Evolutionary conservation across 2,113 vertebrate species (phyloP).

Genomic region (Misgurnus mizolepis): DNA sequence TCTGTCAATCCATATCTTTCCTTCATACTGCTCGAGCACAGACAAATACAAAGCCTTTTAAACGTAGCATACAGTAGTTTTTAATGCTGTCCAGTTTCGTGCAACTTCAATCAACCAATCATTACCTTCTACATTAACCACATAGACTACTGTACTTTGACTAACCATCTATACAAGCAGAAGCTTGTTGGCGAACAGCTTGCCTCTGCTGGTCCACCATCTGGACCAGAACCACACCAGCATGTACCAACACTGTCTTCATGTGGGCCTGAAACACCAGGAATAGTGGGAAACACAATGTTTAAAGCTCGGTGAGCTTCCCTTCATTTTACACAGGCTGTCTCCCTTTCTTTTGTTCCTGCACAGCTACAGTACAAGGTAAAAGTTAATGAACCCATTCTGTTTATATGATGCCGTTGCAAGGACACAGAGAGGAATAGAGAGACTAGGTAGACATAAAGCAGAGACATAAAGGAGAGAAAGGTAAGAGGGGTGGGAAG

Average conservation of each 20-base stretch:
- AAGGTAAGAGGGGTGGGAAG: neutral
- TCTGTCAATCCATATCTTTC: slow-evolving; percentile 8
- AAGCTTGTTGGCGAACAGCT: neutral
- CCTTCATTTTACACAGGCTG: neutral
- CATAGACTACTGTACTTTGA: neutral
- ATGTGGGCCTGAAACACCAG: neutral
- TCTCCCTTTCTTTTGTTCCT: slow-evolving; percentile 41
- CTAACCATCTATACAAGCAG: neutral
- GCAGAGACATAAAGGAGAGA: neutral
- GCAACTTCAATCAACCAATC: too few species aligned
- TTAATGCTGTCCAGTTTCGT: too few species aligned
- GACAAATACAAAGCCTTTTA: slow-evolving; percentile 8
- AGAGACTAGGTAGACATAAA: neutral
- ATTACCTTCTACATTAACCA: neutral
- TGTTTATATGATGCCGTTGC: slow-evolving; percentile 19
- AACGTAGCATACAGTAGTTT: neutral
- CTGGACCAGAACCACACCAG: neutral
- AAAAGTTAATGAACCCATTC: slow-evolving; percentile 49
- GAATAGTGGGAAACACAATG: neutral
- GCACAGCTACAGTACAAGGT: slow-evolving; percentile 44
- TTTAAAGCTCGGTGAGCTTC: neutral
- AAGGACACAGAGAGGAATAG: neutral
- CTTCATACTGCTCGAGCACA: neutral
- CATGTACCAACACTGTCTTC: neutral
- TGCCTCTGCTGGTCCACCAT: neutral